Conservation (phyloP, 1,140 invertebrate species). For the Mesaphorura yosii region DNA sequence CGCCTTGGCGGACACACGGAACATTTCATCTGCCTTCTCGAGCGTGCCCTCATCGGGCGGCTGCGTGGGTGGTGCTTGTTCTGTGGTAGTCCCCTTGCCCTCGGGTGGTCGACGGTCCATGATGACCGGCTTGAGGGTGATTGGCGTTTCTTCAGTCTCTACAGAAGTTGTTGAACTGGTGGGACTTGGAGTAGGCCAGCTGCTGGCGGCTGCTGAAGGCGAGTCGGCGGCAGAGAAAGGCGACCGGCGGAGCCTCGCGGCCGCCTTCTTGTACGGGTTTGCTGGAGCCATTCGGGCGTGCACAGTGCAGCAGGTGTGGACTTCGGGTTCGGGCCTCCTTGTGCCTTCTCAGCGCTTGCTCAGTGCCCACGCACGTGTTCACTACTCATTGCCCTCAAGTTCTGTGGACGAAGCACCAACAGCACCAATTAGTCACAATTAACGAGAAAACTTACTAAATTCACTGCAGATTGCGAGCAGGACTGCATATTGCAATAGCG, state of each 20-base stretch:
- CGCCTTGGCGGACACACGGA: conserved; percentile 46
- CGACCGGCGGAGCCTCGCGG: not conserved
- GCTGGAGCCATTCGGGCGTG: too few species aligned
- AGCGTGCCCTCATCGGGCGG: conserved; percentile 31
- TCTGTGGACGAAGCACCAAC: too few species aligned
- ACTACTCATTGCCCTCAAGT: too few species aligned
- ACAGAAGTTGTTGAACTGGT: not conserved
- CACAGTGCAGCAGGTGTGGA: too few species aligned
- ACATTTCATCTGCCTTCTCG: conserved; percentile 37
- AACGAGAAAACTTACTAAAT: too few species aligned
- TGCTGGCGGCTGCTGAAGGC: not conserved
- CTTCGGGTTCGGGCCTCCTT: too few species aligned
- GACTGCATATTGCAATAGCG: too few species aligned
- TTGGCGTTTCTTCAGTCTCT: not conserved
- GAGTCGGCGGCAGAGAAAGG: not conserved
- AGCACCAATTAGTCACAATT: too few species aligned
- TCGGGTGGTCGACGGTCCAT: not conserved
- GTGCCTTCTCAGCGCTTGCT: too few species aligned
- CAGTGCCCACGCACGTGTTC: too few species aligned
- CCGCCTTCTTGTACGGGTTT: too few species aligned
- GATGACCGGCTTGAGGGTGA: not conserved
- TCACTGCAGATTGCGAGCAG: too few species aligned
- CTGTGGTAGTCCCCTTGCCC: not conserved
- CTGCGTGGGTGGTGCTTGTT: not conserved
- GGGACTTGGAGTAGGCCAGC: not conserved